These are phyloP conservation scores for Mercenaria mercenaria DNA, from an alignment of 1,140 invertebrate species.

Conservation along the genomic window DNA sequence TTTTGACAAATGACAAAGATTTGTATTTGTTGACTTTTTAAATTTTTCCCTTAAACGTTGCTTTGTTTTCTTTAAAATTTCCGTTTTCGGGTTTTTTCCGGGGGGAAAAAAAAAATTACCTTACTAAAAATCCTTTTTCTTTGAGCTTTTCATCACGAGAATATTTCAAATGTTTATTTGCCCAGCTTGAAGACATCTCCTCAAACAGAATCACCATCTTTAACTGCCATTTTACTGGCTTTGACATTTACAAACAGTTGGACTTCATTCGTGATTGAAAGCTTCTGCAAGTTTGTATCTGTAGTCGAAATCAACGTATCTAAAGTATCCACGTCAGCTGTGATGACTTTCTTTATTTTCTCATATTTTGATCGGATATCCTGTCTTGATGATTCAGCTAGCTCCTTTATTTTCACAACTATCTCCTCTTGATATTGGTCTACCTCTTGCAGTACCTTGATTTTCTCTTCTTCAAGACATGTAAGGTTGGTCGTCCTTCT, in stretches of 20 bases:
- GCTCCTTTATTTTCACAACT: not conserved
- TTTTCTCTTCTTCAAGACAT: not conserved
- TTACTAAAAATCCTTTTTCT: not conserved
- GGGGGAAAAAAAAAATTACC: not conserved
- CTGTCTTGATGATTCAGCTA: not conserved
- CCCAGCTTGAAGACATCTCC: not conserved
- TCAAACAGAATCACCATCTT: not conserved
- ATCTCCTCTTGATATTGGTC: not conserved
- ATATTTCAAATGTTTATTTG: not conserved
- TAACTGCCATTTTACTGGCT: not conserved
- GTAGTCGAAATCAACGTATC: not conserved
- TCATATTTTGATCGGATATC: not conserved
- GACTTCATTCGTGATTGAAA: not conserved
- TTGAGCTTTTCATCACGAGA: not conserved
- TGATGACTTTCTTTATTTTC: not conserved
- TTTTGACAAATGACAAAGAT: not conserved
- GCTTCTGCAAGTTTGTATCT: not conserved
- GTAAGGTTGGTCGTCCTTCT: not conserved
- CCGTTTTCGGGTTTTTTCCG: not conserved
- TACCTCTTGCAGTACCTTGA: not conserved
- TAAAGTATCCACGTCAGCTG: not conserved
- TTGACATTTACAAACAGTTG: not conserved
- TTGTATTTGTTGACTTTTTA: not conserved
- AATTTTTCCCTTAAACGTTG: not conserved
- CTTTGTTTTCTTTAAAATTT: not conserved